Percentiles rank a stretch among this genome's conserved stretches.
Conservation (phyloP, 2,888 invertebrate genomes). For the Nephrotoma flavescens region DNA sequence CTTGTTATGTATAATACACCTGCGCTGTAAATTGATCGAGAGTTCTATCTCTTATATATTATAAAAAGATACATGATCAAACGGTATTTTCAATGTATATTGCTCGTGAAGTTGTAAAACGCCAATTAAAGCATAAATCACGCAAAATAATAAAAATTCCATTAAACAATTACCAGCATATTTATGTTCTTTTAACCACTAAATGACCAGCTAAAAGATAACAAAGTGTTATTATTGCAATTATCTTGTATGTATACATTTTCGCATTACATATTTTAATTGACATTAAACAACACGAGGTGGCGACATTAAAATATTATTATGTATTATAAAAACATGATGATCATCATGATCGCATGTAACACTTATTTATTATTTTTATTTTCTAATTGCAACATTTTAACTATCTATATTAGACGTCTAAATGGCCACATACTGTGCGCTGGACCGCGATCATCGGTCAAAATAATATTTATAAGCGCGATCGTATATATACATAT, state of each 20-base stretch:
- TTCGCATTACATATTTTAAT: neutral
- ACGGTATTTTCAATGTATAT: neutral
- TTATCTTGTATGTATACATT: neutral
- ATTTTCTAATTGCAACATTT: neutral
- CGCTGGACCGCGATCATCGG: neutral
- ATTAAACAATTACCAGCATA: neutral
- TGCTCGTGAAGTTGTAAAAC: neutral
- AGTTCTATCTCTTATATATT: neutral
- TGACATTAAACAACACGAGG: conserved; percentile 1
- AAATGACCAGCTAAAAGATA: neutral
- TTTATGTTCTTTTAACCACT: neutral
- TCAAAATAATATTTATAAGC: neutral
- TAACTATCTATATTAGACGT: neutral
- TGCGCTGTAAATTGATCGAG: neutral
- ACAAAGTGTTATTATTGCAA: neutral
- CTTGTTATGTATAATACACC: neutral
- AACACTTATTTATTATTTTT: neutral
- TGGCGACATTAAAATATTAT: neutral
- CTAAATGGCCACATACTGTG: neutral
- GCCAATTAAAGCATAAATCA: neutral
- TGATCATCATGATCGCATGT: neutral
- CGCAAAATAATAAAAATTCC: neutral
- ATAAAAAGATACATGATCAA: neutral
- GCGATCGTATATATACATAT: neutral
- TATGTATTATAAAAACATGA: neutral